Conservation (phyloP, 1,140 invertebrate species). For the Drosophila baimaii region DNA sequence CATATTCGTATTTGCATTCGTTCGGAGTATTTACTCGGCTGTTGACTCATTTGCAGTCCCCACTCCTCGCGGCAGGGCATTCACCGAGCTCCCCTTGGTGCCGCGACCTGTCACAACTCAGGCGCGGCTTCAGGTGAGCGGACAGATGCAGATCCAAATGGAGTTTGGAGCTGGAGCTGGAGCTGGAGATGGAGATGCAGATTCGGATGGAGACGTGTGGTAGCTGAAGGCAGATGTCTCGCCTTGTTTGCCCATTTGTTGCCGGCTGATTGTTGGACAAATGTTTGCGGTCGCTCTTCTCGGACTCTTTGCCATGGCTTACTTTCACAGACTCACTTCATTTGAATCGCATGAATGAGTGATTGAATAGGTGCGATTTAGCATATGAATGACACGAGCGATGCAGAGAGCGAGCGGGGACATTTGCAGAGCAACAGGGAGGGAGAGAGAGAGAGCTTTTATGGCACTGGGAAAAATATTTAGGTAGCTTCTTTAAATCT, state of each 20-base stretch:
- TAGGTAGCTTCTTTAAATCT: too few species aligned
- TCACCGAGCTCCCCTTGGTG: slow-evolving; percentile 33
- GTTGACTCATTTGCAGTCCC: slow-evolving; percentile 33
- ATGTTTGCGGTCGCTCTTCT: slow-evolving; percentile 40
- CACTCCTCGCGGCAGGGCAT: slow-evolving; percentile 28
- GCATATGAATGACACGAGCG: slow-evolving; percentile 41
- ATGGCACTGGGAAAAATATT: background rate
- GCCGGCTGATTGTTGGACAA: slow-evolving; percentile 45
- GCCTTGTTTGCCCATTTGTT: slow-evolving; percentile 39
- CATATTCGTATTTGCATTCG: slow-evolving; percentile 39
- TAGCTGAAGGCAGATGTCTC: slow-evolving; percentile 22
- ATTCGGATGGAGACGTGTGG: slow-evolving; percentile 8
- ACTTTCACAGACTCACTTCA: slow-evolving; percentile 48
- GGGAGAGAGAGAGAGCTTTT: background rate
- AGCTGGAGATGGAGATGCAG: background rate
- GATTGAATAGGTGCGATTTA: slow-evolving; percentile 26
- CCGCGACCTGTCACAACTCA: slow-evolving; percentile 46
- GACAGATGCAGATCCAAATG: slow-evolving; percentile 16
- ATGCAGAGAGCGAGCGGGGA: slow-evolving; percentile 3
- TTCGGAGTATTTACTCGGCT: slow-evolving; percentile 19
- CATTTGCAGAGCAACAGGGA: background rate
- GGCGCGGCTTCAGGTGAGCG: slow-evolving; percentile 24
- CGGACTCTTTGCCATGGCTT: slow-evolving; percentile 46
- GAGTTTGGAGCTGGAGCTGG: background rate
- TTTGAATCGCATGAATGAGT: slow-evolving; percentile 55